Percentiles rank a stretch among this genome's conserved stretches.
These are phyloP conservation scores for Phymastichus coffea DNA, from an alignment of 1,140 invertebrate species.

Conservation along the genomic window DNA sequence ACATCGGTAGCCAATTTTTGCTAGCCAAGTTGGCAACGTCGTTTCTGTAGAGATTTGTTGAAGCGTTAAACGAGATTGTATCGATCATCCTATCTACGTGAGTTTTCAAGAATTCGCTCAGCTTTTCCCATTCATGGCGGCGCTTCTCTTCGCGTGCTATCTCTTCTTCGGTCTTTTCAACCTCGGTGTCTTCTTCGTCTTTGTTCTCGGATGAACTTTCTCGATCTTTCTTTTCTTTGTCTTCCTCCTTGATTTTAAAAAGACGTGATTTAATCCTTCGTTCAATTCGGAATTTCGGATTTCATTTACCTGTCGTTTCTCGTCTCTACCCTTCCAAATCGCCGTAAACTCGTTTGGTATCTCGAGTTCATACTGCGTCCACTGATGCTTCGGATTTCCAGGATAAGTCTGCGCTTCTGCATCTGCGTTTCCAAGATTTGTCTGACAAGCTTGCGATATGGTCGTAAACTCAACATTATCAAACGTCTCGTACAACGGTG, in stretches of 20 bases:
- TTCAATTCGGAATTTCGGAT: not conserved
- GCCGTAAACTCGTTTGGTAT: slow-evolving; percentile 12
- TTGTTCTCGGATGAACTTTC: slow-evolving; percentile 6
- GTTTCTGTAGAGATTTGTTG: slow-evolving; percentile 64
- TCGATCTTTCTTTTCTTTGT: slow-evolving; percentile 1
- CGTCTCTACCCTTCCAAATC: not conserved
- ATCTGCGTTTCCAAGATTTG: slow-evolving; percentile 51
- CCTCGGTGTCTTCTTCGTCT: not conserved
- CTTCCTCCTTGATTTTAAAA: slow-evolving; percentile 17
- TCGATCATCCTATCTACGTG: slow-evolving; percentile 37
- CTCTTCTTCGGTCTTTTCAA: slow-evolving; percentile 6
- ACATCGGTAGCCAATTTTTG: slow-evolving; percentile 29
- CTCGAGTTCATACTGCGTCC: slow-evolving; percentile 64
- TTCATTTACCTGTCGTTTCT: not conserved
- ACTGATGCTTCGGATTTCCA: slow-evolving; percentile 67
- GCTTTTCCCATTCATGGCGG: not conserved
- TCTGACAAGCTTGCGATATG: slow-evolving; percentile 49
- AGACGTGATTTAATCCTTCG: slow-evolving; percentile 1
- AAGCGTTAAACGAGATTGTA: slow-evolving; percentile 58
- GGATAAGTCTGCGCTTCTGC: slow-evolving; percentile 66
- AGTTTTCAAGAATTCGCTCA: slow-evolving; percentile 30
- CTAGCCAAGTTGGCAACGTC: slow-evolving; percentile 59
- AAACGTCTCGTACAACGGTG: slow-evolving; percentile 55
- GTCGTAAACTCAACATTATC: slow-evolving; percentile 40
- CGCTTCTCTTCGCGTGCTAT: not conserved